Evolutionary conservation across 2,113 vertebrate genomes (phyloP), one percentile per base, ranked within the genome.

Genomic region (Pundamilia nyererei): DNA sequence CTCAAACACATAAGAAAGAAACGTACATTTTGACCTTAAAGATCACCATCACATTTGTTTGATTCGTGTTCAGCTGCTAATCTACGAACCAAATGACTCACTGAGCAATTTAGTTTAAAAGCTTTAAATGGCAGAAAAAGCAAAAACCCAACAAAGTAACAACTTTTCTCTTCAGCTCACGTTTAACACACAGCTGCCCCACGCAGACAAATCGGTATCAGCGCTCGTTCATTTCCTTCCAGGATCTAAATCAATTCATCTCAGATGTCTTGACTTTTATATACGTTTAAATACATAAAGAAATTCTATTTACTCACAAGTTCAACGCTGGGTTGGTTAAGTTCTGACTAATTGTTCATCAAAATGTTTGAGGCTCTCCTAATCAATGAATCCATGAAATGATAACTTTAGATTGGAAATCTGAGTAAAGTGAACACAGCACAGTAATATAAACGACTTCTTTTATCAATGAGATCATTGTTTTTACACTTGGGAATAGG

Each of bases 211-310:
- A 72, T 15, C 65, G 3, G 40, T 0, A 42, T 62, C 58, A 42
- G 7, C 4, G 4, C 38, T 45, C 21, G 5, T 24, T 42, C 5
- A 24, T 10, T 15, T 24, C 12, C 38, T 24, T 15, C 65, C 21
- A 72, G 24, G 40, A 45, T 72, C n/a, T 6, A 3, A 70, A 26
- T 70, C 12, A 5, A 42, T 24, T 42, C 1, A 3, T 42, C 35
- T 9, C n/a, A 70, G 7, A 24, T 4, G 35, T 42, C 35, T 14
- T 14, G 7, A 2, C 35, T 21, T 60, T 70, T 42, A n/a, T 9
- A 2, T 0, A 24, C 7, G 1, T 42, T 40, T 9, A 19, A 0
- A 70, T 0, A 70, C 0, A 70, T 24, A 14, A 40, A 70, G 7
- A 24, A 15, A 24, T 1, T 56, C 15, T 1, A 15, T 6, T 70